Conservation (phyloP, 2,113 vertebrate genomes). For the Desmodus rotundus region DNA sequence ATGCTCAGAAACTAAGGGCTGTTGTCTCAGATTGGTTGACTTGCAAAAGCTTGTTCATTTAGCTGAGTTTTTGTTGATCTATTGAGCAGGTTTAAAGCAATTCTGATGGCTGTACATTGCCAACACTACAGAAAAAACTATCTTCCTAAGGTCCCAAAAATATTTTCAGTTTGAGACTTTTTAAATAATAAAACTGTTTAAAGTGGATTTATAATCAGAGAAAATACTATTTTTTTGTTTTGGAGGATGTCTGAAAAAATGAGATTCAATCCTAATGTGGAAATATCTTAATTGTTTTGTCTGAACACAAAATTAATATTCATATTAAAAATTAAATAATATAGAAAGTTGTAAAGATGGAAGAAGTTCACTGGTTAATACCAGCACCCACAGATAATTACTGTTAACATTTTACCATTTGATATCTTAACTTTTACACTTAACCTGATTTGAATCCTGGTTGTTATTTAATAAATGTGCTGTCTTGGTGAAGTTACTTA, state of each 20-base stretch:
- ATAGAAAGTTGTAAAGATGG: background rate
- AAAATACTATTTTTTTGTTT: background rate
- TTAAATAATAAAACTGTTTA: background rate
- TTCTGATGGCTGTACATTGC: background rate
- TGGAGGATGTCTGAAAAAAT: background rate
- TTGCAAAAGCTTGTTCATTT: background rate
- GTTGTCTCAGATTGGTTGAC: background rate
- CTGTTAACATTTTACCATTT: background rate
- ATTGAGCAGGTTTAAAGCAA: background rate
- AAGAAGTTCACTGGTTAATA: background rate
- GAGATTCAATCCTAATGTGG: background rate
- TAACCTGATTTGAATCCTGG: background rate
- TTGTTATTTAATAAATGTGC: background rate
- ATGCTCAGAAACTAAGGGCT: background rate
- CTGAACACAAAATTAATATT: background rate
- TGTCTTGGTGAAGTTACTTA: background rate
- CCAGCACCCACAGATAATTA: background rate
- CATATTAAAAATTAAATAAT: background rate
- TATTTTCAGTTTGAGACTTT: background rate
- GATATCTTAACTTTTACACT: background rate
- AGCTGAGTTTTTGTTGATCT: background rate
- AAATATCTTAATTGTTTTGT: conserved; percentile 14
- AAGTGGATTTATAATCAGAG: conserved; percentile 7
- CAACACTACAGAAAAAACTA: background rate
- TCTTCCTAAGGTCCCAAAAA: background rate